Evolutionary conservation across 2,797 vertebrate species (phyloP), one percentile per base, ranked within the genome.

Genomic region (Sarcoramphus papa): DNA sequence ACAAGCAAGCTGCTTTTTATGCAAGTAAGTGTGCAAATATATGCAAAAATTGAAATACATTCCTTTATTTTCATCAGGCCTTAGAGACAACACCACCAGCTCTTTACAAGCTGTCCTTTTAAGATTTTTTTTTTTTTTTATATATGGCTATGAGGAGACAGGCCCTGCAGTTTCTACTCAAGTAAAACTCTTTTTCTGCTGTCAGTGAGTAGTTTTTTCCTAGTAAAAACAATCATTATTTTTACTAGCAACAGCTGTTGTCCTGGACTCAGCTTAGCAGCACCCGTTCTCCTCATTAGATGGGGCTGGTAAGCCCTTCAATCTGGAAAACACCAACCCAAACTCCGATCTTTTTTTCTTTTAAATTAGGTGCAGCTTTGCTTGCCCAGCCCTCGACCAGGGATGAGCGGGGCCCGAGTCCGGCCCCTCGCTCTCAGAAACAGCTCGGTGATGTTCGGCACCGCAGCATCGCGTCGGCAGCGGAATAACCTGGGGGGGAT

Each of bases 161-260:
- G 35, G 37, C 41, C 65, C 69, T 94, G 76, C 51, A 87, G 77
- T 67, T 89, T 79, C 64, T 90, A 41, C 63, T 85, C 24, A 67
- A 93, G 80, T 12, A n/a, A 69, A 70, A 33, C 51, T 63, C 41
- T 48, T 31, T 88, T 74, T 67, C 70, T 94, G 67, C 77, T 88
- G 70, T 53, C 72, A 64, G 28, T 1, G 6, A 88, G 56, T 14
- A 69, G 33, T 16, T 91, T 76, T 93, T 77, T 48, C 92, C 80
- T 40, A 65, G 51, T 56, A 51, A 93, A 92, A 88, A 33, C 35
- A 60, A 53, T 13, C 31, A 74, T 67, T 88, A 85, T 13, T 95
- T 96, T 95, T 84, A 84, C 94, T 53, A 90, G 76, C 47, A 91
- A 9, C 93, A 95, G 93, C 92, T 96, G 91, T 33, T 88, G 64